Conservation (phyloP, 2,888 invertebrate genomes). For the Phragmatobia fuliginosa region DNA sequence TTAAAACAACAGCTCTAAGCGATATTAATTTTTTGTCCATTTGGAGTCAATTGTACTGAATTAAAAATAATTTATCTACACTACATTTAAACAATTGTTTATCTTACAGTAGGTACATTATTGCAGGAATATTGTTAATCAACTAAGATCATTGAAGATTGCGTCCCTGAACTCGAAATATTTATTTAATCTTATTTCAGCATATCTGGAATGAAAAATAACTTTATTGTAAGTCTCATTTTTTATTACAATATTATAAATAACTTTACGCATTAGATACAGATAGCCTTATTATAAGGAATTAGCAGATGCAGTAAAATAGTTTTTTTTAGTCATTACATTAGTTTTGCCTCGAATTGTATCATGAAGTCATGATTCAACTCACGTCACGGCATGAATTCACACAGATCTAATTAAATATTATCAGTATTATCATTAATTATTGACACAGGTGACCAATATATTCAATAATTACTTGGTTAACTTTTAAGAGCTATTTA, state of each 20-base stretch:
- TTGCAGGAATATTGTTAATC: constrained; percentile 16
- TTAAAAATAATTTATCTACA: constrained; percentile 13
- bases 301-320: not conserved
- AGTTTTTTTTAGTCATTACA: not conserved
- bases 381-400: not conserved
- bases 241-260: not conserved
- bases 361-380: no score
- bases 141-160: constrained; percentile 74
- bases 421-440: no score
- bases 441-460: not conserved
- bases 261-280: not conserved
- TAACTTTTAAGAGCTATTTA: not conserved
- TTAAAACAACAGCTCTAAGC: constrained; percentile 25
- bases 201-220: constrained; percentile 87
- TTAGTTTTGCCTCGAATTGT: no score
- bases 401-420: no score
- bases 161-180: constrained; percentile 89
- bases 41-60: constrained; percentile 35
- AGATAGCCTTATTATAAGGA: not conserved
- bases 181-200: constrained; percentile 90
- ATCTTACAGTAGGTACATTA: constrained; percentile 6
- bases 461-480: not conserved
- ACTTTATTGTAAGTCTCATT: not conserved
- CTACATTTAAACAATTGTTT: constrained; percentile 9
- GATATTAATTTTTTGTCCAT: constrained; percentile 14